A percentile compares a stretch with the other conserved stretches of the same genome.
Evolutionary conservation across 2,113 vertebrate species (phyloP).

Genomic region (Anarhynchus alexandrinus): DNA sequence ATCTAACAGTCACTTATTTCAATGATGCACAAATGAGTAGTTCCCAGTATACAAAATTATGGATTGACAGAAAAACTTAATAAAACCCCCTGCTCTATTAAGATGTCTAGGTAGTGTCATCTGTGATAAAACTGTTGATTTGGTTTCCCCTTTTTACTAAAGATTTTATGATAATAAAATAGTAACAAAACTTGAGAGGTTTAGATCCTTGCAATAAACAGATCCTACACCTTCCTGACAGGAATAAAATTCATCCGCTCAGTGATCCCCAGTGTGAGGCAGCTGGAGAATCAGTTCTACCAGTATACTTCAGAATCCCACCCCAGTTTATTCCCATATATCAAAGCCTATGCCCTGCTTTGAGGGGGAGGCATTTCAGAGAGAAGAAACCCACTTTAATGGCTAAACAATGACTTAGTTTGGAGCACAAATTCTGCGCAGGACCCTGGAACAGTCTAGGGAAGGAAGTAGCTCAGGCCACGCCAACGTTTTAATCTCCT

Average conservation of each 20-base stretch:
- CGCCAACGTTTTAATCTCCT: not conserved
- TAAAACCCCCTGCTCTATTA: not conserved
- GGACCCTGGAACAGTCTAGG: not conserved
- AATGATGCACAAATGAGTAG: slow-evolving; percentile 19
- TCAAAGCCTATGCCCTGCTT: not conserved
- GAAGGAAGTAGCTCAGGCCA: not conserved
- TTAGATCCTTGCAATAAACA: not conserved
- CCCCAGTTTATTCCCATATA: not conserved
- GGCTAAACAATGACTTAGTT: not conserved
- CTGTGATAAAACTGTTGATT: not conserved
- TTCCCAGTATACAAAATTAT: slow-evolving; percentile 5
- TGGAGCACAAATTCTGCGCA: not conserved
- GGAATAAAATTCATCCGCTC: not conserved
- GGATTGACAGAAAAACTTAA: slow-evolving; percentile 25
- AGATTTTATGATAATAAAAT: not conserved
- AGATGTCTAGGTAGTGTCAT: not conserved
- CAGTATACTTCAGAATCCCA: not conserved
- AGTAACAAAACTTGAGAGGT: not conserved
- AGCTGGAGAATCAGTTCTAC: not conserved
- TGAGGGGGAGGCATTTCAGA: not conserved
- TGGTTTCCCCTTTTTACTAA: not conserved
- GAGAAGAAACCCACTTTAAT: not conserved
- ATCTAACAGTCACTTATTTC: slow-evolving; percentile 40
- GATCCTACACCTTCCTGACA: not conserved
- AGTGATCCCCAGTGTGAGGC: not conserved